Conservation (phyloP, 2,797 vertebrate genomes). For the Manis javanica region DNA sequence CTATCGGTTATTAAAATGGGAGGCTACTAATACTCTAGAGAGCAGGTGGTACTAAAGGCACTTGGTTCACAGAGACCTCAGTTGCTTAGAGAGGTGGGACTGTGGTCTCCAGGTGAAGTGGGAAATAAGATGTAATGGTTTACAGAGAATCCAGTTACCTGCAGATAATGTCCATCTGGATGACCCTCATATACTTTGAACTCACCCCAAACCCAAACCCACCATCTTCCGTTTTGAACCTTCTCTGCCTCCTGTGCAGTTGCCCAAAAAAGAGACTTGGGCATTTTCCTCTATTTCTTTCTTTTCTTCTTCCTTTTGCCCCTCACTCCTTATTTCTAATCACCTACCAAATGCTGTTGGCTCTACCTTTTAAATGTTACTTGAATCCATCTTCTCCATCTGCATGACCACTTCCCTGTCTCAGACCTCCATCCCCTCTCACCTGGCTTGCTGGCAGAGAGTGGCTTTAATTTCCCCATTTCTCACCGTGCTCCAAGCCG, state of each 20-base stretch:
- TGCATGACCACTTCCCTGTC: neutral
- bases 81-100: neutral
- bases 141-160: neutral
- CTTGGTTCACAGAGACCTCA: neutral
- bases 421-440: neutral
- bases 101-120: neutral
- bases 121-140: neutral
- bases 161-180: neutral
- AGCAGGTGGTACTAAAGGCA: slow-evolving; percentile 35
- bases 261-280: neutral
- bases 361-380: slow-evolving; percentile 3
- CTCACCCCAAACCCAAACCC: neutral
- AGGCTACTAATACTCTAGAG: slow-evolving; percentile 59
- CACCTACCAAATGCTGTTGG: neutral
- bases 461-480: neutral
- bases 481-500: neutral
- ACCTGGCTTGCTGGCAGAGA: neutral
- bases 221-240: neutral
- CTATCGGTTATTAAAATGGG: slow-evolving; percentile 62
- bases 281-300: neutral
- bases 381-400: neutral
- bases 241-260: neutral
- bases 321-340: neutral
- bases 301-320: neutral
- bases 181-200: neutral